phyloP scores from a whole-genome alignment of 2,113 vertebrate genomes.

The Corydoras maculifer region DNA sequence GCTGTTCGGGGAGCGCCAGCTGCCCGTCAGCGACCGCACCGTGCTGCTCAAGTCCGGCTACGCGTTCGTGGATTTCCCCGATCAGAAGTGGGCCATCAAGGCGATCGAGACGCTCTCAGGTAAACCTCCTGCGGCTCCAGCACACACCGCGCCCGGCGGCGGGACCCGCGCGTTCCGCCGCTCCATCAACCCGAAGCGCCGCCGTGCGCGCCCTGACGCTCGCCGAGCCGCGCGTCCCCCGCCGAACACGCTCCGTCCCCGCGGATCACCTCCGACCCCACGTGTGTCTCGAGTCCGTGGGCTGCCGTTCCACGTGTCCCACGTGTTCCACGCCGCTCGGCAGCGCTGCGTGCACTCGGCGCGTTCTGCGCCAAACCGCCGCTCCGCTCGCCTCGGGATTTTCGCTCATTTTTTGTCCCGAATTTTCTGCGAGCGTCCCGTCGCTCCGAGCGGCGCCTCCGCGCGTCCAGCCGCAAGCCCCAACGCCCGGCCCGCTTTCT shows the following conservation, averaged over 20 bases:
- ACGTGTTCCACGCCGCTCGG: background rate
- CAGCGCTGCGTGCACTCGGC: slow-evolving; percentile 3
- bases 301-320: no score
- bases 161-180: no score
- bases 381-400: slow-evolving; percentile 8
- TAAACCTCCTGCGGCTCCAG: slow-evolving; percentile 37
- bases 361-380: background rate
- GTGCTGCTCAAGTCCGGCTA: slow-evolving; percentile 88
- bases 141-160: no score
- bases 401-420: slow-evolving; percentile 43
- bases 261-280: no score
- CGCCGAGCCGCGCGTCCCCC: no score
- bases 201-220: no score
- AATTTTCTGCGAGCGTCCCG: slow-evolving; percentile 37
- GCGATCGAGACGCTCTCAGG: slow-evolving; percentile 86
- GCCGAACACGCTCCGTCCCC: no score
- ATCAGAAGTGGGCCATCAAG: slow-evolving; percentile 90
- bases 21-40: slow-evolving; percentile 77
- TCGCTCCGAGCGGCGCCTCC: background rate
- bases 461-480: slow-evolving; percentile 1
- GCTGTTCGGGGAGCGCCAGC: slow-evolving; percentile 82
- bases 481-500: slow-evolving; percentile 24
- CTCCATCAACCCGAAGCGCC: no score
- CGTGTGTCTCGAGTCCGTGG: no score
- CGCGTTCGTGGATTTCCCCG: slow-evolving; percentile 91